Evolutionary conservation across 2,113 vertebrate species (phyloP), one percentile per base, ranked within the genome.

Genomic region (Hemicordylus capensis): DNA sequence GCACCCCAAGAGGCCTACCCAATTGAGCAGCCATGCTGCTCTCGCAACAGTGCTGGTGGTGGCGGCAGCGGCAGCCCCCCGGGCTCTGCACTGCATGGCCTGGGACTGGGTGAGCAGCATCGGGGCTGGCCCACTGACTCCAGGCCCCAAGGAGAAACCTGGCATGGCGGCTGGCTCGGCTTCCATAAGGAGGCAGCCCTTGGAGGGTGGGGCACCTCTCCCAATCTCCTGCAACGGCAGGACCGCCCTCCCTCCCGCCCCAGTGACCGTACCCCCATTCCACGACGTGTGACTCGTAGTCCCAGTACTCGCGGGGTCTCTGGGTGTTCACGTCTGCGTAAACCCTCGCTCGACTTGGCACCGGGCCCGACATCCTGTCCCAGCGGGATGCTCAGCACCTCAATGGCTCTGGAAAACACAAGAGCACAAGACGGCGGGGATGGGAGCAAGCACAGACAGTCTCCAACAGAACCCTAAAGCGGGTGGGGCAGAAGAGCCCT

Each of bases 301-400:
- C 93, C 93, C 93, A 93, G 95, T 98, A 98, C 91, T 98, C 97
- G 89, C 97, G 95, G 84, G 97, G 97, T 86, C 97, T 96, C 93
- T 98, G 97, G 89, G 97, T 98, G 96, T 98, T 98, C 92, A 97
- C 97, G 87, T 98, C 97, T 17, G 97, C 96, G 94, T 98, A 98
- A 95, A 98, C 97, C 95, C 97, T 95, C 86, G 97, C 97, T 89
- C 97, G 96, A 91, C 97, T 98, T 90, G 97, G 96, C 91, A 97
- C 97, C 39, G 97, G 97, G 93, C 97, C 96, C 86, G 97, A 96
- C 97, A 98, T 98, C 96, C 79, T 89, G 58, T 73, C 82, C 61
- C 78, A 34, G 80, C 7, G 76, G 58, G 64, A 63, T 19, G 70
- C 12, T 75, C 86, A 51, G 86, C 22, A 3, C 84, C 80, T 31